phyloP scores from a whole-genome alignment of 2,888 invertebrate species.

The Hyalella azteca region DNA sequence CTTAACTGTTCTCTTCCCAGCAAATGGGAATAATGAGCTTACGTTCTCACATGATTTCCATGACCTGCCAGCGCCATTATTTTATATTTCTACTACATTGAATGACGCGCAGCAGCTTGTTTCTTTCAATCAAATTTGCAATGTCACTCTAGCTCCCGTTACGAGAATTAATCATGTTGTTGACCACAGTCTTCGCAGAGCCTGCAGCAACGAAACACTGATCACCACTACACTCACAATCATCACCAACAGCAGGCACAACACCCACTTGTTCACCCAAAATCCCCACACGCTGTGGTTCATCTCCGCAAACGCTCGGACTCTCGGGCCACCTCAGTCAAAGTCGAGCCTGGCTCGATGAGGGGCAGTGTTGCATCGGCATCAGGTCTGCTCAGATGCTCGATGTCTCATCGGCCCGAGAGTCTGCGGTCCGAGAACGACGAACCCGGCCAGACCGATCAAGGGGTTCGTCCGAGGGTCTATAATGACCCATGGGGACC shows the following conservation, averaged over 20 bases:
- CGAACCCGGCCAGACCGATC: constrained; percentile 59
- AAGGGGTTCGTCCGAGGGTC: not conserved
- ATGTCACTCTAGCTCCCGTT: not conserved
- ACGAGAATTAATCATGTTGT: not conserved
- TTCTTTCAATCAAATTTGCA: not conserved
- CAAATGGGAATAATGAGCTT: too few species aligned
- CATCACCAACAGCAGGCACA: not conserved
- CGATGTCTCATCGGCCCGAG: constrained; percentile 63
- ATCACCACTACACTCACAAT: not conserved
- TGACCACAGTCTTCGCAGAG: not conserved
- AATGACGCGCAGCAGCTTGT: too few species aligned
- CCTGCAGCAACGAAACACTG: constrained; percentile 11
- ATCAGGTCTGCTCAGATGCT: constrained; percentile 64
- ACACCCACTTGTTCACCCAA: constrained; percentile 2
- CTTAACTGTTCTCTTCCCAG: too few species aligned
- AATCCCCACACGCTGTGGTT: constrained; percentile 19
- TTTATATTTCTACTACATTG: not conserved
- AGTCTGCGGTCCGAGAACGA: constrained; percentile 57
- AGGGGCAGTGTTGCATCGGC: constrained; percentile 65
- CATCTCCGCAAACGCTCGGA: constrained; percentile 62
- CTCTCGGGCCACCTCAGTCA: constrained; percentile 68
- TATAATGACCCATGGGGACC: too few species aligned
- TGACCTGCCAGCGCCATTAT: too few species aligned
- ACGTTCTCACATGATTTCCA: too few species aligned
- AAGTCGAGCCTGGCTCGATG: constrained; percentile 68